Evolutionary conservation across 2,888 invertebrate species (phyloP).

Genomic region (Yponomeuta plumbellus): DNA sequence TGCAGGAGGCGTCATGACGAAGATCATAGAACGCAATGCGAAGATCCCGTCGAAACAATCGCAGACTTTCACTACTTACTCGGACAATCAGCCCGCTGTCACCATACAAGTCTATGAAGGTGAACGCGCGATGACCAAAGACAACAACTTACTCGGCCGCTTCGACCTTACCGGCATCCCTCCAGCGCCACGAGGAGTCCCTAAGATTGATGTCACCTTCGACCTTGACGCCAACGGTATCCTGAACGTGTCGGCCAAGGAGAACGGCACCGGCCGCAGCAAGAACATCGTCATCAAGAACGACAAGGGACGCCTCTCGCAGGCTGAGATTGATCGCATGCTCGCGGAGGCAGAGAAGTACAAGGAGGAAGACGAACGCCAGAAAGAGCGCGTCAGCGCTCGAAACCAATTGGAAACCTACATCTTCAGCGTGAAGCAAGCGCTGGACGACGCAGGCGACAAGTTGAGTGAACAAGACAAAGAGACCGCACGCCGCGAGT

Average conservation of each 20-base stretch:
- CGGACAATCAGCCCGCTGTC: slow-evolving; percentile 88
- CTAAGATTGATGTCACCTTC: slow-evolving; percentile 83
- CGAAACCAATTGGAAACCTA: slow-evolving; percentile 85
- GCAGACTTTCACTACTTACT: slow-evolving; percentile 86
- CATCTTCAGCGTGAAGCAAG: slow-evolving; percentile 82
- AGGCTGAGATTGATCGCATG: slow-evolving; percentile 89
- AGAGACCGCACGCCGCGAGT: slow-evolving; percentile 66
- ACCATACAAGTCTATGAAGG: slow-evolving; percentile 85
- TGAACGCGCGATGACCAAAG: slow-evolving; percentile 87
- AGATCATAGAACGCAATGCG: slow-evolving; percentile 82
- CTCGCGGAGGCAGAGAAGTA: slow-evolving; percentile 84
- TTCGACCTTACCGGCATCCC: slow-evolving; percentile 82
- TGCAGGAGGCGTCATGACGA: slow-evolving; percentile 87
- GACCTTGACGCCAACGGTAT: slow-evolving; percentile 88
- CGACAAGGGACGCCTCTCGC: slow-evolving; percentile 86
- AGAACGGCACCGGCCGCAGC: slow-evolving; percentile 79
- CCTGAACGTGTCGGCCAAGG: slow-evolving; percentile 89
- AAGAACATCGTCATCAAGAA: slow-evolving; percentile 89
- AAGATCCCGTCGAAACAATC: slow-evolving; percentile 84
- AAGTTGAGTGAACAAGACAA: slow-evolving; percentile 81
- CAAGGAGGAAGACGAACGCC: slow-evolving; percentile 83
- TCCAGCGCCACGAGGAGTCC: slow-evolving; percentile 81
- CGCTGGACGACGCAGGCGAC: slow-evolving; percentile 78
- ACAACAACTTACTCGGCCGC: slow-evolving; percentile 81
- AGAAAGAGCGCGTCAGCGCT: slow-evolving; percentile 79